phyloP scores from a whole-genome alignment of 2,888 invertebrate genomes.

The Masnerella sp. region DNA sequence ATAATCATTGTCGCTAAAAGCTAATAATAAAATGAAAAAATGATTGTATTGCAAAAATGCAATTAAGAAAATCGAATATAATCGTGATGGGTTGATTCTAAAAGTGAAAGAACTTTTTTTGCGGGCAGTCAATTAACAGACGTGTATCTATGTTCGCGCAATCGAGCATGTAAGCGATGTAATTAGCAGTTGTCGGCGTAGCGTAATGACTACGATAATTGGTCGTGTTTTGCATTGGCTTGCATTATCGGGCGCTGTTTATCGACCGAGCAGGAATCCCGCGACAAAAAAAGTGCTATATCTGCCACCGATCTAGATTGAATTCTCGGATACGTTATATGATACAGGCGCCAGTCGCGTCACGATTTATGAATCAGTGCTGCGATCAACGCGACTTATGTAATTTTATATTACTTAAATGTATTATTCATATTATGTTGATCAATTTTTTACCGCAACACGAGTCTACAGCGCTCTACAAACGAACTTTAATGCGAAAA shows the following conservation, averaged over 20 bases:
- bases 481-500: constrained; percentile 9
- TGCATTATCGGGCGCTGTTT: constrained; percentile 43
- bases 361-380: constrained; percentile 50
- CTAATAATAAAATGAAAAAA: no score
- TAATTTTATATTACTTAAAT: constrained; percentile 51
- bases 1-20: no score
- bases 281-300: constrained; percentile 34
- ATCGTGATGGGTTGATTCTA: no score
- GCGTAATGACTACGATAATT: constrained; percentile 67
- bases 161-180: constrained; percentile 55
- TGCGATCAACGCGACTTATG: constrained; percentile 40
- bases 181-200: constrained; percentile 64
- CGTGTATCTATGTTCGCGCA: constrained; percentile 42
- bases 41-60: no score
- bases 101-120: constrained; percentile 48
- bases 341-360: constrained; percentile 55
- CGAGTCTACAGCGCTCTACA: constrained; percentile 2
- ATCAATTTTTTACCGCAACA: constrained; percentile 24
- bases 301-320: constrained; percentile 54
- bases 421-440: constrained; percentile 49
- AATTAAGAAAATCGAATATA: no score
- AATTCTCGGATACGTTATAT: constrained; percentile 50
- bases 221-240: constrained; percentile 53
- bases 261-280: constrained; percentile 45
- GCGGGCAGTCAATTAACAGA: constrained; percentile 27